phyloP scores from a whole-genome alignment of 1,140 invertebrate species.

The Chrysomallon squamiferum region DNA sequence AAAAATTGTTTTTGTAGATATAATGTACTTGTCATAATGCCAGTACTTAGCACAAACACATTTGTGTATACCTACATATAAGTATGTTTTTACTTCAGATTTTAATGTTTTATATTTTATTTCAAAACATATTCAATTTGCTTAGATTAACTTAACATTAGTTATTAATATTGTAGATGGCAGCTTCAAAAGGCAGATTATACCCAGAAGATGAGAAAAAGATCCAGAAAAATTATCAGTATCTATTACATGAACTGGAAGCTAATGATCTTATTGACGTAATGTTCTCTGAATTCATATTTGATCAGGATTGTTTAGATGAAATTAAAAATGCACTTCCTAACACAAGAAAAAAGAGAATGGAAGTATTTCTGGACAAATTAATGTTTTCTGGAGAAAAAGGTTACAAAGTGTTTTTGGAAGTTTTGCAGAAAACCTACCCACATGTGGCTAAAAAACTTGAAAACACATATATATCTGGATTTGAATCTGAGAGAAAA shows the following conservation, averaged over 20 bases:
- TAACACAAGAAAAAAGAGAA: conserved; percentile 3
- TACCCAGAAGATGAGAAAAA: conserved; percentile 1
- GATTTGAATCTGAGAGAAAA: background rate
- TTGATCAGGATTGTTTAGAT: conserved; percentile 10
- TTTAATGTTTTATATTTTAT: background rate
- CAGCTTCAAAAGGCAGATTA: conserved; percentile 13
- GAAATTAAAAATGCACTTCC: conserved; percentile 4
- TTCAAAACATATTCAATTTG: too few species aligned
- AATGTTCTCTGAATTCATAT: conserved; percentile 5
- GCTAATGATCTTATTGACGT: conserved; percentile 8
- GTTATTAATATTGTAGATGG: conserved; percentile 5
- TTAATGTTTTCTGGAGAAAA: conserved; percentile 10
- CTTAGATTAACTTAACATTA: too few species aligned
- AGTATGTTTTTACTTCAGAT: background rate
- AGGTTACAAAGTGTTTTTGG: conserved; percentile 13
- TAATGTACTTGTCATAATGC: background rate
- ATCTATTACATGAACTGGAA: conserved; percentile 16
- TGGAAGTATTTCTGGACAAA: conserved; percentile 4
- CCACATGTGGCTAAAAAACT: conserved; percentile 4
- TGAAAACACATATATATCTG: conserved; percentile 7
- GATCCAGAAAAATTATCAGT: conserved; percentile 7
- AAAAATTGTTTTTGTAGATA: background rate
- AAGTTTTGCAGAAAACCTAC: conserved; percentile 9
- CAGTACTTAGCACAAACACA: background rate
- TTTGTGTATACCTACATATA: background rate